Evolutionary conservation across 2,113 vertebrate genomes (phyloP), one percentile per base, ranked within the genome.

Genomic region (Larimichthys crocea): DNA sequence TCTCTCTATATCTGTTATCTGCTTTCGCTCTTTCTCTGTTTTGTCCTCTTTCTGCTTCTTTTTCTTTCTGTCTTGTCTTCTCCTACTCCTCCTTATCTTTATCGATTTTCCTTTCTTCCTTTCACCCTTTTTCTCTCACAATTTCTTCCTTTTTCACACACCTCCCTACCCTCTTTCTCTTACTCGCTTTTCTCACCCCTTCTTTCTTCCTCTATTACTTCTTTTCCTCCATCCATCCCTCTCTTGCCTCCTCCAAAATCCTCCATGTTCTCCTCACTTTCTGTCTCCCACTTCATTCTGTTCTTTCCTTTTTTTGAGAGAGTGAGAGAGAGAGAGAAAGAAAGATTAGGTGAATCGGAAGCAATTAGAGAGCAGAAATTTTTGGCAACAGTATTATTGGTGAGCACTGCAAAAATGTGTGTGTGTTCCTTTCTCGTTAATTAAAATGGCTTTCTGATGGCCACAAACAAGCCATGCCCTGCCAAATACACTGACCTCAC

Each of bases 361-460:
- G 85, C 56, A 86, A 89, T 86, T 85, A 89, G 59, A 73, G 59
- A 80, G 69, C 42, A 35, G 61, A 80, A 49, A 16, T 79, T 81
- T 85, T 86, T 92, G 91, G 89, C 89, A 83, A 61, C 65, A 52
- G 29, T 31, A 55, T 63, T 80, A 82, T 81, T 85, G 82, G 80
- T 91, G 85, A 89, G 79, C 80, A 17, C 65, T 79, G 89, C 80
- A 91, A 86, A 90, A 84, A 55, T 60, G 62, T 49, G 74, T 66
- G 59, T 29, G 59, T 67, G 78, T 61, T 77, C 50, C 79, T 77
- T 72, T 86, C 75, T 74, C 69, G 19, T 81, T 90, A 89, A 92
- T 91, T 91, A 90, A 86, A 91, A 89, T 86, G 79, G 81, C 64
- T 90, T 81, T 88, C 76, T 89, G 82, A 88, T 88, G 88, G 85